Conservation (phyloP, 2,888 invertebrate genomes). For the Ceraclea dissimilis region DNA sequence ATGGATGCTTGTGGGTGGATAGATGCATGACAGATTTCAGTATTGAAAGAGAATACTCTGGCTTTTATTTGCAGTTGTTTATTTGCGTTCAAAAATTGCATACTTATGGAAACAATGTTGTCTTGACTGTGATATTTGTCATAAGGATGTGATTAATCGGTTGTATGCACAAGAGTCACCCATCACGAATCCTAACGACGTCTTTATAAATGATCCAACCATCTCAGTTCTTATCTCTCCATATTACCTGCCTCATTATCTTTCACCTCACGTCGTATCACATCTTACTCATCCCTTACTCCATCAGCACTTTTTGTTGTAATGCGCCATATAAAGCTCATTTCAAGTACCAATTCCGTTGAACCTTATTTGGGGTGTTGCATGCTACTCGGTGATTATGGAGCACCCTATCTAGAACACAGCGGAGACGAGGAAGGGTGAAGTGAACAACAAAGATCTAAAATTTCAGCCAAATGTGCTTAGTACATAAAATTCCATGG, state of each 20-base stretch:
- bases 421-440: background rate
- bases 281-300: background rate
- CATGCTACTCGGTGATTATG: background rate
- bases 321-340: background rate
- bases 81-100: too few species aligned
- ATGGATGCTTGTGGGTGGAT: too few species aligned
- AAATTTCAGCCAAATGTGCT: background rate
- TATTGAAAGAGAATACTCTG: too few species aligned
- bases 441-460: background rate
- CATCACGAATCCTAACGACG: background rate
- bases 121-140: too few species aligned
- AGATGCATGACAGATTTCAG: too few species aligned
- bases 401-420: background rate
- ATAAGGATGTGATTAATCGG: too few species aligned
- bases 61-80: too few species aligned
- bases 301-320: slow-evolving; percentile 2
- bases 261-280: background rate
- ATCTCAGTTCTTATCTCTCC: background rate
- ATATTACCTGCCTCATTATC: background rate
- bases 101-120: too few species aligned
- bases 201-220: background rate
- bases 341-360: background rate
- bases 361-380: slow-evolving; percentile 1
- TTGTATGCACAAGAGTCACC: background rate
- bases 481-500: background rate